A percentile compares a stretch with the other conserved stretches of the same genome.
These are phyloP conservation scores for Esox lucius DNA, from an alignment of 2,797 vertebrate species.

Conservation along the genomic window DNA sequence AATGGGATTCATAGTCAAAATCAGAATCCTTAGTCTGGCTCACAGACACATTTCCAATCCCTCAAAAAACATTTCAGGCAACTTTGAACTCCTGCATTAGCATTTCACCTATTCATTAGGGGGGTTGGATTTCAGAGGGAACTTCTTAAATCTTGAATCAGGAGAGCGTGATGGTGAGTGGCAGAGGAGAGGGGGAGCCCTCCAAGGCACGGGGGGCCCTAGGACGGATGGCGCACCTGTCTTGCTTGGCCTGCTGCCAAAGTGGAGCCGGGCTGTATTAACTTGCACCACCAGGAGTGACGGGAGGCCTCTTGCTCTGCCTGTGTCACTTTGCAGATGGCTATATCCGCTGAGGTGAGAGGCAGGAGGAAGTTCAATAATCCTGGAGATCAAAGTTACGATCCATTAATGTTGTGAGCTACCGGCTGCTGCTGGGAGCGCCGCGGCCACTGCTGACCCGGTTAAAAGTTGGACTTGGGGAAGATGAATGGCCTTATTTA, in stretches of 20 bases:
- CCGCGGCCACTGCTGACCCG: slow-evolving; percentile 38
- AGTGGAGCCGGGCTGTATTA: slow-evolving; percentile 17
- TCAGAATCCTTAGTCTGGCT: too few species aligned
- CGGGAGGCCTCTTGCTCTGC: slow-evolving; percentile 18
- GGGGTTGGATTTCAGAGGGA: background rate
- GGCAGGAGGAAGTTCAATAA: slow-evolving; percentile 42
- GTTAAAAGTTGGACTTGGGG: slow-evolving; percentile 44
- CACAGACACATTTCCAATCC: too few species aligned
- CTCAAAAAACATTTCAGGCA: background rate
- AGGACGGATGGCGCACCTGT: slow-evolving; percentile 36
- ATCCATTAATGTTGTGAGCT: slow-evolving; percentile 32
- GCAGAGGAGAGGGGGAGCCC: slow-evolving; percentile 22
- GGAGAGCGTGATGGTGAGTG: slow-evolving; percentile 4
- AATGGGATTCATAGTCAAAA: background rate
- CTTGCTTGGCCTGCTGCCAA: slow-evolving; percentile 42
- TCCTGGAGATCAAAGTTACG: slow-evolving; percentile 58
- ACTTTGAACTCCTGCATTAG: background rate
- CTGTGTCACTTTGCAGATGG: slow-evolving; percentile 38
- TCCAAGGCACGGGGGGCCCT: slow-evolving; percentile 22
- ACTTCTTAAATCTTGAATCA: background rate
- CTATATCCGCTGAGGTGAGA: slow-evolving; percentile 25
- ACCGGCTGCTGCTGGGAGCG: background rate
- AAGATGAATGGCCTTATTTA: slow-evolving; percentile 51
- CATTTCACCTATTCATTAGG: background rate
- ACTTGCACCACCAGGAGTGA: slow-evolving; percentile 38